Percentiles rank a stretch among this genome's conserved stretches.
These are phyloP conservation scores for Poeciliopsis paucimaculata DNA, from an alignment of 2,797 vertebrate species.

Conservation along the genomic window DNA sequence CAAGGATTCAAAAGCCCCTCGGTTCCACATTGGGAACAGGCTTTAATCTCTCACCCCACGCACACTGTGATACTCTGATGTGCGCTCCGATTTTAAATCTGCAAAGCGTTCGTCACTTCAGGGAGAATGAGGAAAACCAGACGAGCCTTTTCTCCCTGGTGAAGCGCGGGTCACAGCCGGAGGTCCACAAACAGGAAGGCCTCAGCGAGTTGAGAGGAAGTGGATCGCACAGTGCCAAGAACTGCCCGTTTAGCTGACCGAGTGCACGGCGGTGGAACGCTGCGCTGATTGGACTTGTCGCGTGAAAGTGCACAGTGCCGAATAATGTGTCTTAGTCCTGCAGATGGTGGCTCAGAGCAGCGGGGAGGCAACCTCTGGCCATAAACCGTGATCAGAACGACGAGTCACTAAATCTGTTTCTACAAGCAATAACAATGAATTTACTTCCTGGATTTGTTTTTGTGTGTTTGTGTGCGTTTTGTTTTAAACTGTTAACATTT, in stretches of 20 bases:
- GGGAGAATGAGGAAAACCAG: constrained; percentile 32
- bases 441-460: constrained; percentile 44
- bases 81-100: constrained; percentile 74
- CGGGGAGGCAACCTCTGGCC: constrained; percentile 56
- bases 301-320: constrained; percentile 32
- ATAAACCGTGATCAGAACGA: constrained; percentile 50
- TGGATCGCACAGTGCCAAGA: constrained; percentile 27
- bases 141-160: too few species aligned
- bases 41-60: constrained; percentile 74
- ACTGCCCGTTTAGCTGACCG: constrained; percentile 31
- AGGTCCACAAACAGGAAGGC: constrained; percentile 47
- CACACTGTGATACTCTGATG: constrained; percentile 92
- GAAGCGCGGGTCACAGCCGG: constrained; percentile 36
- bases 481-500: constrained; percentile 50
- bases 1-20: constrained; percentile 57
- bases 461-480: constrained; percentile 7
- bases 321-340: constrained; percentile 46
- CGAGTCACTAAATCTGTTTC: constrained; percentile 59
- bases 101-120: constrained; percentile 66
- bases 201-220: constrained; percentile 28
- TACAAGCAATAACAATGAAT: constrained; percentile 79
- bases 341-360: constrained; percentile 37
- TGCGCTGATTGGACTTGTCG: constrained; percentile 18
- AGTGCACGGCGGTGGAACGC: constrained; percentile 18
- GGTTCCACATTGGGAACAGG: constrained; percentile 72